These are phyloP conservation scores for Dendrocopos noguchii DNA, from an alignment of 2,113 vertebrate species.

Conservation along the genomic window DNA sequence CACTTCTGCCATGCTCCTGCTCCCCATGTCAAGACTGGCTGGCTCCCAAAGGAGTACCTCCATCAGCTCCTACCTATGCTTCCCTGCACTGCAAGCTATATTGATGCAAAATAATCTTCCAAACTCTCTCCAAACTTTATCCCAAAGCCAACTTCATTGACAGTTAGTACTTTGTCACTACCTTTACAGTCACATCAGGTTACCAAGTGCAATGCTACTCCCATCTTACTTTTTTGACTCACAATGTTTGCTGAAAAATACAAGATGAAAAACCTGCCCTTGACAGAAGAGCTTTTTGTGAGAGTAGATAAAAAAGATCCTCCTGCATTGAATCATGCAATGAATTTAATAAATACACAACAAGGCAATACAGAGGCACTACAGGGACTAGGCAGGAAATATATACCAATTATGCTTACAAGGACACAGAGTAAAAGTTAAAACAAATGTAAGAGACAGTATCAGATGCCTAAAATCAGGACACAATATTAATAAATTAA, in stretches of 20 bases:
- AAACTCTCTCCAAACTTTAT: neutral
- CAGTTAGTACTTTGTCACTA: neutral
- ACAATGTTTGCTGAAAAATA: neutral
- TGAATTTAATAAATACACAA: neutral
- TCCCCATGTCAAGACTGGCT: rapidly evolving
- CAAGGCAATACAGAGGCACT: neutral
- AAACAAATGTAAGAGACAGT: neutral
- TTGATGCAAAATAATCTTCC: neutral
- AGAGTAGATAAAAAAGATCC: neutral
- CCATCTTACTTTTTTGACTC: neutral
- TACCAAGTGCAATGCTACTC: neutral
- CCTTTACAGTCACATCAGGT: rapidly evolving
- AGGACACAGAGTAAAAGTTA: neutral
- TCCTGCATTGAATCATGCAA: neutral
- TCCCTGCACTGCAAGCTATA: neutral
- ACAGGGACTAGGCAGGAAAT: neutral
- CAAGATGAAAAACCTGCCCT: neutral
- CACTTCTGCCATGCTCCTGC: neutral
- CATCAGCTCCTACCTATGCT: neutral
- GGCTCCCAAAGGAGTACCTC: neutral
- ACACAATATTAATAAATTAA: neutral
- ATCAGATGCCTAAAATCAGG: neutral
- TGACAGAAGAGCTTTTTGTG: neutral
- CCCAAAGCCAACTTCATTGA: neutral
- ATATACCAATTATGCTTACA: neutral